phyloP scores from a whole-genome alignment of 2,888 invertebrate species.

The Altica lythri region DNA sequence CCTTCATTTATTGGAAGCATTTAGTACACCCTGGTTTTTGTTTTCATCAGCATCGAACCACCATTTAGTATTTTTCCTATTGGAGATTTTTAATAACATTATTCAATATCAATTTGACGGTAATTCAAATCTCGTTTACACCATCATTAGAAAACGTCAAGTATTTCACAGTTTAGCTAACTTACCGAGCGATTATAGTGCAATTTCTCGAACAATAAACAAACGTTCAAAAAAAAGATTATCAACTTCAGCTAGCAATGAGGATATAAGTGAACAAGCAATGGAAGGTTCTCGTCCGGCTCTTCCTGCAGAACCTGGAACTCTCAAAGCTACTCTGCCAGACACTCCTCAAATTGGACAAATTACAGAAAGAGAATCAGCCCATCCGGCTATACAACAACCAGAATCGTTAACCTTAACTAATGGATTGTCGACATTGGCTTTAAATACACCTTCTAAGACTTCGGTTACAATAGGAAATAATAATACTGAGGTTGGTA shows the following conservation, averaged over 20 bases:
- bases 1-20: slow-evolving; percentile 94
- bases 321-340: slow-evolving; percentile 85
- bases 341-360: slow-evolving; percentile 78
- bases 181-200: slow-evolving; percentile 88
- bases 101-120: slow-evolving; percentile 99
- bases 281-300: slow-evolving; percentile 87
- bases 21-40: slow-evolving; percentile 99
- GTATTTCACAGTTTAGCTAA: slow-evolving; percentile 98
- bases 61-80: slow-evolving; percentile 95
- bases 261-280: slow-evolving; percentile 67
- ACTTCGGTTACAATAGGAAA: slow-evolving; percentile 38
- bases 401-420: slow-evolving; percentile 49
- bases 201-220: slow-evolving; percentile 79
- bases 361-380: slow-evolving; percentile 86
- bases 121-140: slow-evolving; percentile 98
- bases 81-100: slow-evolving; percentile 99
- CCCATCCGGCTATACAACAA: slow-evolving; percentile 68
- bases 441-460: slow-evolving; percentile 47
- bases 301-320: slow-evolving; percentile 88
- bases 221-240: slow-evolving; percentile 57
- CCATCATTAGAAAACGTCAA: slow-evolving; percentile 97
- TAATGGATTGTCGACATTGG: slow-evolving; percentile 52
- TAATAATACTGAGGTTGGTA: slow-evolving; percentile 31
- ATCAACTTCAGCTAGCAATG: slow-evolving; percentile 55
- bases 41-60: slow-evolving; percentile 96